Evolutionary conservation across 1,140 invertebrate genomes (phyloP).

Genomic region (Calosoma granatense): DNA sequence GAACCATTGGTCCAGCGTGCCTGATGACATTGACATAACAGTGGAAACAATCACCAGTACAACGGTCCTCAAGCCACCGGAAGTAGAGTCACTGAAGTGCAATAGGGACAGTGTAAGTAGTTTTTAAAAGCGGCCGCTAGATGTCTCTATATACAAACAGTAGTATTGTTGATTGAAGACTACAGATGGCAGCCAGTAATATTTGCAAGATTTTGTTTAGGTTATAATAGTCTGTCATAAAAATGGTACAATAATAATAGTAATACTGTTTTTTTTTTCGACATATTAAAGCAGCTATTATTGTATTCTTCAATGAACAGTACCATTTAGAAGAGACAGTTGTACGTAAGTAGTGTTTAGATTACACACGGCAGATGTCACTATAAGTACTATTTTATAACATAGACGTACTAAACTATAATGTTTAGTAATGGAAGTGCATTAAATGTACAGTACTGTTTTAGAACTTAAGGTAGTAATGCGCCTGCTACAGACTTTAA

Average conservation of each 20-base stretch:
- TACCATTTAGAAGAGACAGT: no score
- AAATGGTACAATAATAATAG: no score
- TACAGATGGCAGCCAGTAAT: no score
- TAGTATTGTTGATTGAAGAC: no score
- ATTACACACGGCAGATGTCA: no score
- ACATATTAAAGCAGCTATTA: no score
- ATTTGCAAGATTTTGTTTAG: no score
- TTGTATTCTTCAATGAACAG: no score
- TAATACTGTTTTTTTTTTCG: neutral
- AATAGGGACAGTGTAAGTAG: conserved; percentile 33
- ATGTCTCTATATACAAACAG: no score
- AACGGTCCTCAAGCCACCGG: conserved; percentile 28
- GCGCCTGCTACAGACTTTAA: conserved; percentile 8
- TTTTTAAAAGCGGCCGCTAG: conserved; percentile 26
- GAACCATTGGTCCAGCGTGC: conserved; percentile 24
- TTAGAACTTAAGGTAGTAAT: conserved; percentile 23
- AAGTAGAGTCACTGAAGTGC: conserved; percentile 22
- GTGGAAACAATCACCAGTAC: conserved; percentile 30
- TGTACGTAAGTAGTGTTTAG: no score
- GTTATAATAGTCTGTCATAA: no score
- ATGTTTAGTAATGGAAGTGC: conserved; percentile 13
- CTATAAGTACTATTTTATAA: neutral
- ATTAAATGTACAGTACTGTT: conserved; percentile 27
- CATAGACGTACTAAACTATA: neutral
- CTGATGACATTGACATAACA: conserved; percentile 34